A percentile compares a stretch with the other conserved stretches of the same genome.
Conservation (phyloP, 1,140 invertebrate genomes). For the Drosophila jambulina region DNA sequence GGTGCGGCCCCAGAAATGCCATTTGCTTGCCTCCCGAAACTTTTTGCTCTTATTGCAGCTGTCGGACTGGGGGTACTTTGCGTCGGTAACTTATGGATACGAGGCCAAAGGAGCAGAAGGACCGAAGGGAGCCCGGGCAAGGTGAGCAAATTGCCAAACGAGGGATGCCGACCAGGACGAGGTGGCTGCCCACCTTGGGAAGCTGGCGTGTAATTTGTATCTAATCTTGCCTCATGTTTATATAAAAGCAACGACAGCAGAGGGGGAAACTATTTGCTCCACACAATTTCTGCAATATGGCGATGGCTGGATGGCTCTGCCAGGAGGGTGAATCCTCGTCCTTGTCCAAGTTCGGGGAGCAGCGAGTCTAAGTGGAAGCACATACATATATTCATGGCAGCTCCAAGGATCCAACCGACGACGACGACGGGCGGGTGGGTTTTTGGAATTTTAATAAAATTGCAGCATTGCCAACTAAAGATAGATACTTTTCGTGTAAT, state of each 20-base stretch:
- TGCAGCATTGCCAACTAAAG: slow-evolving; percentile 78
- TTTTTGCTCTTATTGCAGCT: slow-evolving; percentile 77
- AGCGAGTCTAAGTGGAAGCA: slow-evolving; percentile 44
- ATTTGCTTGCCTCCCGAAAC: slow-evolving; percentile 63
- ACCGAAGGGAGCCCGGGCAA: slow-evolving; percentile 35
- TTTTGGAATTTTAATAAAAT: slow-evolving; percentile 82
- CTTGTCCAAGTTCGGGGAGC: slow-evolving; percentile 27
- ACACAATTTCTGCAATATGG: slow-evolving; percentile 77
- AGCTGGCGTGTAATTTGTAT: slow-evolving; percentile 82
- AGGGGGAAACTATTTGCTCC: slow-evolving; percentile 53
- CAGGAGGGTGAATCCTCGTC: slow-evolving; percentile 51
- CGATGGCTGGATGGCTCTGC: slow-evolving; percentile 34
- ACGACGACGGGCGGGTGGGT: slow-evolving; percentile 43
- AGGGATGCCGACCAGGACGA: slow-evolving; percentile 1
- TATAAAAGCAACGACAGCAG: slow-evolving; percentile 73
- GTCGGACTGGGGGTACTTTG: slow-evolving; percentile 64
- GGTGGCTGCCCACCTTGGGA: slow-evolving; percentile 67
- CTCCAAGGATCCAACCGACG: slow-evolving; percentile 17
- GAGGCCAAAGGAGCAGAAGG: slow-evolving; percentile 29
- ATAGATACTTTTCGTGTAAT: slow-evolving; percentile 82
- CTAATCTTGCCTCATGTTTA: slow-evolving; percentile 82
- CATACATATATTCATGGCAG: slow-evolving; percentile 57
- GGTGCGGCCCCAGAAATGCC: slow-evolving; percentile 48
- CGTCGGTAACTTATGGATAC: slow-evolving; percentile 76
- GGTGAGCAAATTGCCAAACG: slow-evolving; percentile 75